Conservation (phyloP, 2,888 invertebrate genomes). For the Dasypolia templi region DNA sequence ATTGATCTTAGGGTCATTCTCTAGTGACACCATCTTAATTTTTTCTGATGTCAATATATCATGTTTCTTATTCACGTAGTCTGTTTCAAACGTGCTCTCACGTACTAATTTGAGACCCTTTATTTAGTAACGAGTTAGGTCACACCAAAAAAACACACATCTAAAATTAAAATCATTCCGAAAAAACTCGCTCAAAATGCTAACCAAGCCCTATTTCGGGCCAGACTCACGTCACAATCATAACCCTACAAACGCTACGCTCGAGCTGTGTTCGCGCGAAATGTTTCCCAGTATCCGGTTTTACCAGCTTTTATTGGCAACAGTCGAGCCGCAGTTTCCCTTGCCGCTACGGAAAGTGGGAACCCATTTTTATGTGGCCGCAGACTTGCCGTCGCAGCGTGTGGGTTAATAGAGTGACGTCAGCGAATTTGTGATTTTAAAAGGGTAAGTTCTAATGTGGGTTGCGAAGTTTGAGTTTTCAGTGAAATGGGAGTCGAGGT, state of each 20-base stretch:
- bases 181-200: conserved; percentile 47
- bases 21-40: neutral
- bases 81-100: neutral
- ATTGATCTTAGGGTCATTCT: neutral
- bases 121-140: conserved; percentile 34
- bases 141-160: conserved; percentile 20
- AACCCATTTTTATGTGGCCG: conserved; percentile 65
- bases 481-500: conserved; percentile 10
- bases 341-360: conserved; percentile 64
- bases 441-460: conserved; percentile 19
- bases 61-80: neutral
- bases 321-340: conserved; percentile 61
- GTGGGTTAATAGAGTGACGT: conserved; percentile 62
- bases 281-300: conserved; percentile 66
- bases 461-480: conserved; percentile 27
- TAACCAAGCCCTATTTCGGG: conserved; percentile 24
- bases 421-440: conserved; percentile 50
- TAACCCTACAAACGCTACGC: conserved; percentile 52
- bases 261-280: conserved; percentile 58
- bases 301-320: conserved; percentile 72
- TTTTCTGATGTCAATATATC: neutral
- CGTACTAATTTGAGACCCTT: neutral
- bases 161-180: conserved; percentile 42
- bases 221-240: conserved; percentile 39
- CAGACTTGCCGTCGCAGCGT: conserved; percentile 53